Evolutionary conservation across 2,888 invertebrate species (phyloP), one percentile per base, ranked within the genome.

Genomic region (Lasioglossum calceatum): DNA sequence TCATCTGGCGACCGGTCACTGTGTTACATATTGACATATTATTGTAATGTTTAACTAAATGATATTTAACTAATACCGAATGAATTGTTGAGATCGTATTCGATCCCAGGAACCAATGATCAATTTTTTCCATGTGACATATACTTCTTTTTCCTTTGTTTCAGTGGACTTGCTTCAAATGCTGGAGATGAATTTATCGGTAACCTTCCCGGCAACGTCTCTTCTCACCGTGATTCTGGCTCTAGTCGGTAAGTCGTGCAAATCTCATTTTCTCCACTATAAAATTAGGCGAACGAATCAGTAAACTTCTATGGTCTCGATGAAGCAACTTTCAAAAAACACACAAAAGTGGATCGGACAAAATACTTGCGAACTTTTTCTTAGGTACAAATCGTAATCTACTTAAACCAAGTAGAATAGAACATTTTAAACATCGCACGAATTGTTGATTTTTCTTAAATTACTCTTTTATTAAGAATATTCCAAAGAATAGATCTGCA

Each of bases 141-240:
- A 82, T 42, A 74, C 72, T 39, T 86, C 58, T 88, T 77, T 93
- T 93, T 89, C 87, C 81, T 92, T 95, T 95, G 95, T 97, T 97
- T 81, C 97, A 99, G 99, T 99, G 95, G 99, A 99, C 95, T 96
- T 99, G 81, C 97, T 99, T 90, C 99, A 99, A 96, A 99, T 99
- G 98, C 96, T 99, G 95, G 99, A 99, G 96, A 98, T 99, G 96
- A 99, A 99, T 96, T 97, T 98, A 87, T 97, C 98, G 4, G 98
- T 99, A 81, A 98, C 98, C 81, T 99, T 99, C 95, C 99, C 99
- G 54, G 99, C 99, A 72, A 99, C 99, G 58, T 99, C 99, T 5
- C 96, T 99, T 78, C 96, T 99, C 90, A 99, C 99, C 8, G 99
- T 99, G 85, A 99, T 99, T 91, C 96, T 99, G 95, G 99, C 99